Evolutionary conservation across 2,888 invertebrate genomes (phyloP).

Genomic region (Nezara viridula): DNA sequence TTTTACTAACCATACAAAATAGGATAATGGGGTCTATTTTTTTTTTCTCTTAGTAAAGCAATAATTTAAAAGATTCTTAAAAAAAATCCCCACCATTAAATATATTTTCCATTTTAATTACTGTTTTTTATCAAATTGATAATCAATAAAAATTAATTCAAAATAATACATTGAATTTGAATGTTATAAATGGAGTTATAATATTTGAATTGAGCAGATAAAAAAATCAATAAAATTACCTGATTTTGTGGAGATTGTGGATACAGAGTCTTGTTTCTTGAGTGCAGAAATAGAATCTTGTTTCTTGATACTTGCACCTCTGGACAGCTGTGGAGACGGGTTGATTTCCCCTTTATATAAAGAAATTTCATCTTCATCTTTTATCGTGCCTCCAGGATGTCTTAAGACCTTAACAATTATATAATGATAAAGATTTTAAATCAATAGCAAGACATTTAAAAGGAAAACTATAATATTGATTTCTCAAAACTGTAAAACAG

Average conservation of each 20-base stretch:
- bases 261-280: constrained; percentile 61
- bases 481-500: neutral
- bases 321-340: constrained; percentile 38
- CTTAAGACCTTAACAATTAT: constrained; percentile 68
- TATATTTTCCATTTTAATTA: too few relatives aligned
- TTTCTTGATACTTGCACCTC: constrained; percentile 54
- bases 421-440: neutral
- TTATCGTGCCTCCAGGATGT: constrained; percentile 66
- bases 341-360: constrained; percentile 59
- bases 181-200: neutral
- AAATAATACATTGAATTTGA: too few relatives aligned
- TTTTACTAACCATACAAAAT: too few relatives aligned
- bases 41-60: too few relatives aligned
- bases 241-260: constrained; percentile 60
- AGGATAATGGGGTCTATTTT: too few relatives aligned
- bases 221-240: constrained; percentile 52
- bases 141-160: too few relatives aligned
- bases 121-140: too few relatives aligned
- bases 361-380: constrained; percentile 46
- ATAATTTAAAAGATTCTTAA: too few relatives aligned
- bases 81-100: too few relatives aligned
- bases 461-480: neutral
- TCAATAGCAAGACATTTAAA: neutral
- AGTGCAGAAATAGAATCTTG: constrained; percentile 58
- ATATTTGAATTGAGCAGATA: neutral